phyloP scores from a whole-genome alignment of 2,113 vertebrate species.

The Pseudopodoces humilis region DNA sequence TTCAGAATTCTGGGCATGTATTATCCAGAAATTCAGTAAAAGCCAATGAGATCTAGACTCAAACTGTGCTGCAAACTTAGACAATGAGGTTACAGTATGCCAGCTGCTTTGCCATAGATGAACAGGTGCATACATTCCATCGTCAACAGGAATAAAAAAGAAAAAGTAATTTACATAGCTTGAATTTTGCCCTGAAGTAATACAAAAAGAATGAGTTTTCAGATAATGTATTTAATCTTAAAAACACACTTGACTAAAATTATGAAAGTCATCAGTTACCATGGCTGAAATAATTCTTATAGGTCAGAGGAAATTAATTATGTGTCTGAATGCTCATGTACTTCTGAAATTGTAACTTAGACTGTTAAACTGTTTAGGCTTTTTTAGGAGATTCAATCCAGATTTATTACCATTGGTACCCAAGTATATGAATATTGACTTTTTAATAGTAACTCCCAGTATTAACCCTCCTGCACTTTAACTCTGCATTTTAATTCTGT shows the following conservation, averaged over 20 bases:
- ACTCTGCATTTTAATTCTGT: neutral
- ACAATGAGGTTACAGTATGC: neutral
- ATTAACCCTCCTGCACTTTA: neutral
- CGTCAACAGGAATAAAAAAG: neutral
- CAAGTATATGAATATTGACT: neutral
- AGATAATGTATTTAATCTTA: neutral
- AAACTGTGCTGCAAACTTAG: neutral
- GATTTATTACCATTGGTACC: neutral
- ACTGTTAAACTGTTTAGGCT: neutral
- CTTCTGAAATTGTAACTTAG: neutral
- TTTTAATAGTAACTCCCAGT: neutral
- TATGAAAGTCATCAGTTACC: neutral
- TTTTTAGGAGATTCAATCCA: neutral
- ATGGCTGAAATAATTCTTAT: neutral
- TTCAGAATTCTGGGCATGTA: neutral
- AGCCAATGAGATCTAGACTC: neutral
- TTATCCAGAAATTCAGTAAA: neutral
- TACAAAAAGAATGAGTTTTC: neutral
- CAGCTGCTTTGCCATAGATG: neutral
- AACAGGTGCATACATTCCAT: neutral
- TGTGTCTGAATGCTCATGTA: neutral
- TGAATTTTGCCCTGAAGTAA: neutral
- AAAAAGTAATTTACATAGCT: neutral
- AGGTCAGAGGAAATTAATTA: neutral
- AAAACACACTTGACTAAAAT: neutral